These are phyloP conservation scores for Anabacerthia variegaticeps DNA, from an alignment of 2,797 vertebrate species.

Conservation along the genomic window DNA sequence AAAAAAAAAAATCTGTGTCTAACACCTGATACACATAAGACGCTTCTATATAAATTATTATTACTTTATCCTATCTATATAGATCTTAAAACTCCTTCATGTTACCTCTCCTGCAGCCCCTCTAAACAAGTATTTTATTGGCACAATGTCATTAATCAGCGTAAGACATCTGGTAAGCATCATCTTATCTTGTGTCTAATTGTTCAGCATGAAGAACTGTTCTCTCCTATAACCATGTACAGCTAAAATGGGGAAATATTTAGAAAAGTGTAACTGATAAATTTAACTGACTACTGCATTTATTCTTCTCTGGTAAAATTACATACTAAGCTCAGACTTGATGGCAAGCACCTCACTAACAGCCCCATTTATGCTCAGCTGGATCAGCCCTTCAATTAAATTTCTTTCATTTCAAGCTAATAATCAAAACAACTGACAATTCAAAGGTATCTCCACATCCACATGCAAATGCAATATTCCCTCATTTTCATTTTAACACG, in stretches of 20 bases:
- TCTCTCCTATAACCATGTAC: not conserved
- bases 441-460: not conserved
- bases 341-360: not conserved
- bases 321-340: not conserved
- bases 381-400: slow-evolving; percentile 24
- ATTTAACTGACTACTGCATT: not conserved
- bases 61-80: not conserved
- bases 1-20: not conserved
- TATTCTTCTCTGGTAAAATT: not conserved
- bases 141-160: not conserved
- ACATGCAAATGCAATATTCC: not conserved
- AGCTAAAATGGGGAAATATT: not conserved
- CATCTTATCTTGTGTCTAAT: not conserved
- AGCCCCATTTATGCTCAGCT: not conserved
- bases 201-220: not conserved
- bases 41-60: not conserved
- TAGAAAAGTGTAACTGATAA: not conserved
- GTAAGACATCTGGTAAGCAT: not conserved
- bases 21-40: not conserved
- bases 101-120: not conserved
- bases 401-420: slow-evolving; percentile 18
- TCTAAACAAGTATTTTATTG: not conserved
- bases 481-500: not conserved
- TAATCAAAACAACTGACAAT: slow-evolving; percentile 24
- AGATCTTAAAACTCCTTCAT: not conserved